phyloP scores from a whole-genome alignment of 2,797 vertebrate genomes.

The Spatula versicolor region DNA sequence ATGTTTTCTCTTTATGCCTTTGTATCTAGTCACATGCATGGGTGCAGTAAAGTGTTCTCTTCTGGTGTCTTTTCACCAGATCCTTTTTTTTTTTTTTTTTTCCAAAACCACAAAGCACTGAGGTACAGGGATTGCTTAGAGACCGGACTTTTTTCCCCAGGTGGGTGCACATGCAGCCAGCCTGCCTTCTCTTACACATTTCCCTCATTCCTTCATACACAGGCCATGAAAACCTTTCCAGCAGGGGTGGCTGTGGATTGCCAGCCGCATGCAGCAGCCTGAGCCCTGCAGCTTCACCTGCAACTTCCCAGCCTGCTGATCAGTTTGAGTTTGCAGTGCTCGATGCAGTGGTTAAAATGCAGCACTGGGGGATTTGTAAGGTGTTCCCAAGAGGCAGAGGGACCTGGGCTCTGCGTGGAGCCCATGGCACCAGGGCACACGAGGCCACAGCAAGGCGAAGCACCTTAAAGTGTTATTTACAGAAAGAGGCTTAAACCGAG shows the following conservation, averaged over 20 bases:
- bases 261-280: background rate
- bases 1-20: background rate
- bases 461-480: background rate
- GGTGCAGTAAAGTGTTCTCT: background rate
- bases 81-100: background rate
- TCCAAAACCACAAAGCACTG: no score
- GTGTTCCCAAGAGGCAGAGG: background rate
- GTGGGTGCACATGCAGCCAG: no score
- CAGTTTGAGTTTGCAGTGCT: background rate
- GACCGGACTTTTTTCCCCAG: background rate
- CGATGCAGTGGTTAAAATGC: background rate
- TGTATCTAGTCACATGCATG: no score
- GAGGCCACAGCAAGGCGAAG: fast-evolving
- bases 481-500: background rate
- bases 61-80: background rate
- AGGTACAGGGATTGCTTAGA: background rate
- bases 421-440: fast-evolving
- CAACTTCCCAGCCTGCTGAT: background rate
- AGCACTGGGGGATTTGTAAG: background rate
- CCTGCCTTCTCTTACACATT: no score
- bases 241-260: no score
- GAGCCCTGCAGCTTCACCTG: background rate
- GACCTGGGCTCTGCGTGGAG: background rate
- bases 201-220: no score
- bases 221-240: no score